Percentiles rank a stretch among this genome's conserved stretches.
Conservation (phyloP, 2,797 vertebrate species). For the Smutsia temminckii region DNA sequence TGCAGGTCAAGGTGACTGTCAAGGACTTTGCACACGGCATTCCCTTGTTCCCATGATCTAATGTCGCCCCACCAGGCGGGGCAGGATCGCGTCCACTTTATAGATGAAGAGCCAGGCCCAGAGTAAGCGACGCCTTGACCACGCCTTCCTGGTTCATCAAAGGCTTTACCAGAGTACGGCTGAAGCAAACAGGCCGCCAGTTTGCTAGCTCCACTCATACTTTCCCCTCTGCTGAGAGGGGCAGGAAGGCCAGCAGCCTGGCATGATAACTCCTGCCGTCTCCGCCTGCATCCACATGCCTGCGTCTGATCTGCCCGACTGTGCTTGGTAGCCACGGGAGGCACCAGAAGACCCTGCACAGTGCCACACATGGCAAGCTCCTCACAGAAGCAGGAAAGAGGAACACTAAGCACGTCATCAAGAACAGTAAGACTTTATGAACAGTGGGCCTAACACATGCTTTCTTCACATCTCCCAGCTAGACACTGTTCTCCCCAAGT, state of each 20-base stretch:
- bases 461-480: not conserved
- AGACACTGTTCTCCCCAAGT: not conserved
- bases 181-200: no score
- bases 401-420: not conserved
- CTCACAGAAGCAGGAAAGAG: not conserved
- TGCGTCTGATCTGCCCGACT: not conserved
- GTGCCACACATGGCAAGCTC: not conserved
- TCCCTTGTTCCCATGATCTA: not conserved
- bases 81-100: fast-evolving
- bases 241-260: not conserved
- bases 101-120: not conserved
- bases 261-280: not conserved
- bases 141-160: not conserved
- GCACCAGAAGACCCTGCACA: no score
- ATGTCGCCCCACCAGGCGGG: fast-evolving
- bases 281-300: no score
- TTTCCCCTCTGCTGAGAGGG: no score
- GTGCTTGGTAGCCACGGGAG: no score
- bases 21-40: not conserved
- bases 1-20: not conserved
- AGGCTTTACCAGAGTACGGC: not conserved
- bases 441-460: not conserved
- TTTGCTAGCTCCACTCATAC: no score
- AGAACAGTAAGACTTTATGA: not conserved
- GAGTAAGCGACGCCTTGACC: no score